These are phyloP conservation scores for Malurus alboscapulatus DNA, from an alignment of 2,113 vertebrate species.

Conservation along the genomic window DNA sequence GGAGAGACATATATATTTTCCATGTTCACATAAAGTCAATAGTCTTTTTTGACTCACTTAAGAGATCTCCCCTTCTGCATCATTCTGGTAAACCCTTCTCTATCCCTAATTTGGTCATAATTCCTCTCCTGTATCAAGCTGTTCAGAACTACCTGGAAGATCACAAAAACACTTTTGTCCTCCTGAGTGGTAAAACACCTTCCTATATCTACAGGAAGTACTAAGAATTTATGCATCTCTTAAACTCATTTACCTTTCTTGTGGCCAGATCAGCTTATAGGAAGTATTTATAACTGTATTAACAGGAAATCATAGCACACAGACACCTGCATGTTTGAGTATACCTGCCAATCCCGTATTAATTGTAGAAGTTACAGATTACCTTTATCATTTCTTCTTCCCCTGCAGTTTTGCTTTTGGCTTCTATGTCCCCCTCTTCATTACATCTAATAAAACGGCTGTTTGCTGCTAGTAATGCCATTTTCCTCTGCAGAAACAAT, in stretches of 20 bases:
- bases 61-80: background rate
- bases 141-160: background rate
- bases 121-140: background rate
- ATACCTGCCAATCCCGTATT: background rate
- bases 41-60: background rate
- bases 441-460: conserved; percentile 95
- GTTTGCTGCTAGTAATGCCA: conserved; percentile 92
- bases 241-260: background rate
- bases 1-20: background rate
- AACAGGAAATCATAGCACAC: background rate
- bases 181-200: background rate
- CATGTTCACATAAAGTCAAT: background rate
- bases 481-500: conserved; percentile 80
- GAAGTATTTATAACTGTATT: background rate
- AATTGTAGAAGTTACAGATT: background rate
- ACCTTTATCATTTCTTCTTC: conserved; percentile 97
- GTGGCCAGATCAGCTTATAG: background rate
- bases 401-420: conserved; percentile 88
- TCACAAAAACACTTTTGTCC: background rate
- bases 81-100: background rate
- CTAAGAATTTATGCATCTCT: background rate
- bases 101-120: background rate
- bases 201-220: background rate
- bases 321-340: background rate
- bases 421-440: conserved; percentile 91